Base-by-base conservation (phyloP, 2,113 vertebrate genomes). In the Dasypus novemcinctus region DNA sequence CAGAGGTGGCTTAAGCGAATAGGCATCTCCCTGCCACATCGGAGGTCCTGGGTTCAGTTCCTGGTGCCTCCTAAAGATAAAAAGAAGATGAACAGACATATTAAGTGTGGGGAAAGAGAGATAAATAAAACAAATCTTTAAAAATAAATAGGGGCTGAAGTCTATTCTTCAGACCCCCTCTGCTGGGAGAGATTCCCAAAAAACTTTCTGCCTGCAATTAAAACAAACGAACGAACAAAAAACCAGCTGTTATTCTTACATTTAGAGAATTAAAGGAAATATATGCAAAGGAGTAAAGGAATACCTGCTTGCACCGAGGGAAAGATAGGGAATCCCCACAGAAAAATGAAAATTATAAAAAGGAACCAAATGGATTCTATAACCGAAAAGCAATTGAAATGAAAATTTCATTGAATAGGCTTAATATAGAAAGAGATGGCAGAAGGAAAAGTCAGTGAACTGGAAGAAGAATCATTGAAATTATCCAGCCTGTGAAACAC, bases 331-430 rank as follows among this genome's bases (percentile, higher is more conserved):
- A 59, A 94, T 64, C 59, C 38, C 46, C 71, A 64, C 14, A 94
- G 59, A 38, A 25, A 81, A 41, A 41, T 31, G 38, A 33, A 74
- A 87, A 69, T 33, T 59, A 68, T 69, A 69, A 57, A 84, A 91
- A 49, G 61, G 18, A 87, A 74, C 4, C 23, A 87, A 90, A 84
- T 38, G 66, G 21, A 41, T 27, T 71, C 61, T 78, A 27, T 54
- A 91, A 72, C 57, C 87, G 57, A 87, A 94, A 78, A 92, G 52
- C 33, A 93, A 92, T 38, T 69, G 9, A 81, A 90, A 75, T 57
- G 33, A 82, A 87, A 96, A 84, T 31, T 17, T 72, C n/a, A 90
- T 11, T 41, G 27, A 95, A 49, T 36, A 43, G 33, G 12, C 5
- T 83, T 80, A 75, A 13, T 59, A 36, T 79, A 87, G 36, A 92